Conservation (phyloP, 2,888 invertebrate genomes). For the Anarsia innoxiella region DNA sequence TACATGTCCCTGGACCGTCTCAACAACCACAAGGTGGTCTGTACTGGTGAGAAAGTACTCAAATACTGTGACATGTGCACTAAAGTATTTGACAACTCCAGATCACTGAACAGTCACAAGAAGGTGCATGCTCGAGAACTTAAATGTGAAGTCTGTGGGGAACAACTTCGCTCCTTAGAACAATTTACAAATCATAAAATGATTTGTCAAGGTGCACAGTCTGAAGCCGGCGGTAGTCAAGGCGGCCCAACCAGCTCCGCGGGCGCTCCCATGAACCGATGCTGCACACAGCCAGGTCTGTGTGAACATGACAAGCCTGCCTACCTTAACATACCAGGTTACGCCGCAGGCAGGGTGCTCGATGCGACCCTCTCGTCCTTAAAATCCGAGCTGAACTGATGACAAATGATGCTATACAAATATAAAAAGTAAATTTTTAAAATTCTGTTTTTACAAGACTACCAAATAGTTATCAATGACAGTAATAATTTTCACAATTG, state of each 20-base stretch:
- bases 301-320: conserved; percentile 73
- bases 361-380: conserved; percentile 67
- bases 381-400: conserved; percentile 70
- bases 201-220: conserved; percentile 52
- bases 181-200: conserved; percentile 70
- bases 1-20: conserved; percentile 72
- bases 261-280: conserved; percentile 41
- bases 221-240: conserved; percentile 46
- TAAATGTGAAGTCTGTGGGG: conserved; percentile 69
- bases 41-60: conserved; percentile 67
- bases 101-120: conserved; percentile 71
- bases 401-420: conserved; percentile 22
- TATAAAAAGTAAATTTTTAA: conserved; percentile 28
- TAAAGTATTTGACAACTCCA: conserved; percentile 72
- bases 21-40: conserved; percentile 70
- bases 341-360: conserved; percentile 60
- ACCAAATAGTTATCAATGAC: conserved; percentile 67
- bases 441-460: conserved; percentile 60
- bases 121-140: conserved; percentile 72
- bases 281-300: conserved; percentile 65
- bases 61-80: conserved; percentile 74
- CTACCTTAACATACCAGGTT: conserved; percentile 69
- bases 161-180: conserved; percentile 68
- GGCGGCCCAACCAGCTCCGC: conserved; percentile 29
- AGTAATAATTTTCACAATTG: conserved; percentile 69